phyloP scores from a whole-genome alignment of 1,140 invertebrate genomes.

The Sinella curviseta region DNA sequence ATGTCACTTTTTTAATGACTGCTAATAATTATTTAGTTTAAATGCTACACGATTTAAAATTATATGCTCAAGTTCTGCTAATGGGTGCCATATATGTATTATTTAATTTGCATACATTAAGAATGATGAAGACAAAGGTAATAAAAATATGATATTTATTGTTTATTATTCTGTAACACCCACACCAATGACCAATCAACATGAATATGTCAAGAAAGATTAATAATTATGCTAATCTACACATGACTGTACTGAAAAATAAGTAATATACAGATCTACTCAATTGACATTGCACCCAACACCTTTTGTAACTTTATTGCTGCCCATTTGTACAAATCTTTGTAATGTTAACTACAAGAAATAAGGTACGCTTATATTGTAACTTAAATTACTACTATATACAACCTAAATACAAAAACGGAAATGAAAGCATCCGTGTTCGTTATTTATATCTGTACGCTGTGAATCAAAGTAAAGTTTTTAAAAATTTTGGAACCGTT shows the following conservation, averaged over 20 bases:
- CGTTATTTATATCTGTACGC: background rate
- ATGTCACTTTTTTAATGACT: background rate
- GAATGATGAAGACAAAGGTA: background rate
- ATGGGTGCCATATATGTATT: conserved; percentile 3
- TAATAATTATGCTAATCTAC: background rate
- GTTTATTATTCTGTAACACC: background rate
- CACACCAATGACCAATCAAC: too few relatives aligned
- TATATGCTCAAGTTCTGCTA: conserved; percentile 4
- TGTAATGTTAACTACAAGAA: conserved; percentile 17
- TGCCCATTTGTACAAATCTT: conserved; percentile 21
- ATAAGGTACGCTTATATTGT: conserved; percentile 1
- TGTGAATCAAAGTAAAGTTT: background rate
- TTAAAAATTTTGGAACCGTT: too few relatives aligned
- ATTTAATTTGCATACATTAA: background rate
- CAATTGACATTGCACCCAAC: too few relatives aligned
- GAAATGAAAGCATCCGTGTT: background rate
- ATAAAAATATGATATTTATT: background rate
- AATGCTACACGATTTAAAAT: background rate
- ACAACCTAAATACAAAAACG: background rate
- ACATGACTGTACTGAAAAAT: background rate
- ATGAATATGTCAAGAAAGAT: too few relatives aligned
- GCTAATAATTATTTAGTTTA: background rate
- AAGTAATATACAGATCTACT: too few relatives aligned
- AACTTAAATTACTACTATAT: background rate
- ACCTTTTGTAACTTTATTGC: conserved; percentile 12